Evolutionary conservation across 2,888 invertebrate species (phyloP).

Genomic region (Ptilodon capucinus): DNA sequence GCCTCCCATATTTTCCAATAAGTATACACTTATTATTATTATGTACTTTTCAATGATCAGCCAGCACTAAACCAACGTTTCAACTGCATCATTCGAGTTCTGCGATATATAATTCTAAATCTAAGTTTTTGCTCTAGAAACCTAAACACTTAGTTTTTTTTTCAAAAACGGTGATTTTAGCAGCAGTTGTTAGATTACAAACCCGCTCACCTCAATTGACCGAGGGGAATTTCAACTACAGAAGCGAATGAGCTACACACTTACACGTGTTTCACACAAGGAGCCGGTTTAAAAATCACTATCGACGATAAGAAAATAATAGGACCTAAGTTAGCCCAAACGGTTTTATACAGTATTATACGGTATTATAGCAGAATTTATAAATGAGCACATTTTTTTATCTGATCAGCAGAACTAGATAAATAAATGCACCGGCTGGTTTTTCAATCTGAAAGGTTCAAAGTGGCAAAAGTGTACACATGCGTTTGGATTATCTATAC

Average conservation of each 20-base stretch:
- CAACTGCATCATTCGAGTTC: neutral
- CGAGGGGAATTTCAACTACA: constrained; percentile 27
- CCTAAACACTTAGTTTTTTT: neutral
- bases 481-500: neutral
- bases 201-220: constrained; percentile 37
- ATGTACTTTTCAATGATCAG: constrained; percentile 26
- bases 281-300: constrained; percentile 3
- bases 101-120: neutral
- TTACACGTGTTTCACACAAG: neutral
- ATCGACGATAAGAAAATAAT: constrained; percentile 8
- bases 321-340: neutral
- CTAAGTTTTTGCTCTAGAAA: neutral
- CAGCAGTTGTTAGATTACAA: constrained; percentile 18
- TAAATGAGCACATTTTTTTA: neutral
- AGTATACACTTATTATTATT: constrained; percentile 34
- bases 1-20: constrained; percentile 43
- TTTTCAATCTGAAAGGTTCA: neutral
- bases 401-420: no score
- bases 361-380: neutral
- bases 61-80: neutral
- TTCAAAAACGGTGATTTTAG: constrained; percentile 14
- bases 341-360: neutral
- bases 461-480: neutral
- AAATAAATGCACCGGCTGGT: neutral
- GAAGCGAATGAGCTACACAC: constrained; percentile 1